These are phyloP conservation scores for Climacteris rufus DNA, from an alignment of 2,113 vertebrate species.

Conservation along the genomic window DNA sequence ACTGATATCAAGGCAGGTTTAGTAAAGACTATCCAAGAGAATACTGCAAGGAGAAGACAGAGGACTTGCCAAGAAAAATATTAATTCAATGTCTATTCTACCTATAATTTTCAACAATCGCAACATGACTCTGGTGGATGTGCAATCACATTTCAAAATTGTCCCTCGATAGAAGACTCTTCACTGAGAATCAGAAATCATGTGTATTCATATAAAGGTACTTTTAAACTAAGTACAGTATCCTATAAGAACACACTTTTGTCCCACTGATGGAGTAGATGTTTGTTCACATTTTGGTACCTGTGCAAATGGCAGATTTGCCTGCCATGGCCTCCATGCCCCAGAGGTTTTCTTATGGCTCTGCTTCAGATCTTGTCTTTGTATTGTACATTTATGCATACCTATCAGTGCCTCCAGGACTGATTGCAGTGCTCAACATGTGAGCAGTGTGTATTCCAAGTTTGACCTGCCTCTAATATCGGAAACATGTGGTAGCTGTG, in stretches of 20 bases:
- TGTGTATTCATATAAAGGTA: not conserved
- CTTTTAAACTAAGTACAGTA: not conserved
- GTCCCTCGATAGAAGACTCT: not conserved
- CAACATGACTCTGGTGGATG: not conserved
- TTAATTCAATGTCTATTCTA: not conserved
- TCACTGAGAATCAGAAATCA: not conserved
- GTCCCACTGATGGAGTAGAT: not conserved
- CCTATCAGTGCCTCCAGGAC: not conserved
- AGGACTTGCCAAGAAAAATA: not conserved
- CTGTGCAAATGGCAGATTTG: not conserved
- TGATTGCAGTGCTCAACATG: not conserved
- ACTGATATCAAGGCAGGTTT: not conserved
- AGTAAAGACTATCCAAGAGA: not conserved
- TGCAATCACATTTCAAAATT: not conserved
- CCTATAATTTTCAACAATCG: not conserved
- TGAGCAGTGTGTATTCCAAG: not conserved
- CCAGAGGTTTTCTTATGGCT: not conserved
- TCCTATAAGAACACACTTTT: not conserved
- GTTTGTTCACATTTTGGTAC: not conserved
- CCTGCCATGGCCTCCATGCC: rapidly evolving
- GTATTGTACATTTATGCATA: not conserved
- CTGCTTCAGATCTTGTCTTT: not conserved
- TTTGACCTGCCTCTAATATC: not conserved
- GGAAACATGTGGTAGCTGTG: rapidly evolving
- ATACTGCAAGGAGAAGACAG: not conserved